These are phyloP conservation scores for Ctenicera cuprea DNA, from an alignment of 2,888 invertebrate species.

Conservation along the genomic window DNA sequence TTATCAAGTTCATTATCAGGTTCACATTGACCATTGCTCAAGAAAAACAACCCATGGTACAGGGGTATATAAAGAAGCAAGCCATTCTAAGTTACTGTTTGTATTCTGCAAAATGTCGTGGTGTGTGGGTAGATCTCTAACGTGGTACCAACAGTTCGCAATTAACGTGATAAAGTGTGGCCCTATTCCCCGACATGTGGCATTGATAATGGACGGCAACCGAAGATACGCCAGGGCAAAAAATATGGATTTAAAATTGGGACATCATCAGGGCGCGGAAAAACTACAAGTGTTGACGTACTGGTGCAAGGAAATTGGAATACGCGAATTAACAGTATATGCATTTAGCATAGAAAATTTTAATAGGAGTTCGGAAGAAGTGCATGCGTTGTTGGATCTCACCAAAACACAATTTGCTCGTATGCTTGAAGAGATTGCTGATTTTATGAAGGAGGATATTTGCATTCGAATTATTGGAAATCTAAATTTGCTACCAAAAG, in stretches of 20 bases:
- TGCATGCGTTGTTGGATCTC: constrained; percentile 90
- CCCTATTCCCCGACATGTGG: constrained; percentile 92
- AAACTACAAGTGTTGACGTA: constrained; percentile 87
- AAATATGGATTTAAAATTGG: constrained; percentile 83
- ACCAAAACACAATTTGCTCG: constrained; percentile 72
- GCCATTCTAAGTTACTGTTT: no score
- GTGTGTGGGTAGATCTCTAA: no score
- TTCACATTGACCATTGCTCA: no score
- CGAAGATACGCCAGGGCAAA: constrained; percentile 91
- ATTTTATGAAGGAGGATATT: constrained; percentile 80
- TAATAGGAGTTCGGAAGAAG: constrained; percentile 92
- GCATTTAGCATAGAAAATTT: constrained; percentile 99
- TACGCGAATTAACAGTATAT: constrained; percentile 97
- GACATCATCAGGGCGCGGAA: constrained; percentile 90
- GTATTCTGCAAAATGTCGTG: no score
- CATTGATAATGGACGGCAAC: constrained; percentile 99
- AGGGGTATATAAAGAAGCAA: no score
- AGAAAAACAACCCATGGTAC: no score
- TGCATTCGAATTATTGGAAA: constrained; percentile 92
- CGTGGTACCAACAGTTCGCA: constrained; percentile 71
- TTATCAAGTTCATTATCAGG: no score
- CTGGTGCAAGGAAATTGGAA: constrained; percentile 91
- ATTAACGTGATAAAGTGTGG: constrained; percentile 86
- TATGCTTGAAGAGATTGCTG: constrained; percentile 79
- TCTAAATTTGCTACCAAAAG: constrained; percentile 84